These are phyloP conservation scores for Apteryx mantelli DNA, from an alignment of 2,113 vertebrate species.

Conservation along the genomic window DNA sequence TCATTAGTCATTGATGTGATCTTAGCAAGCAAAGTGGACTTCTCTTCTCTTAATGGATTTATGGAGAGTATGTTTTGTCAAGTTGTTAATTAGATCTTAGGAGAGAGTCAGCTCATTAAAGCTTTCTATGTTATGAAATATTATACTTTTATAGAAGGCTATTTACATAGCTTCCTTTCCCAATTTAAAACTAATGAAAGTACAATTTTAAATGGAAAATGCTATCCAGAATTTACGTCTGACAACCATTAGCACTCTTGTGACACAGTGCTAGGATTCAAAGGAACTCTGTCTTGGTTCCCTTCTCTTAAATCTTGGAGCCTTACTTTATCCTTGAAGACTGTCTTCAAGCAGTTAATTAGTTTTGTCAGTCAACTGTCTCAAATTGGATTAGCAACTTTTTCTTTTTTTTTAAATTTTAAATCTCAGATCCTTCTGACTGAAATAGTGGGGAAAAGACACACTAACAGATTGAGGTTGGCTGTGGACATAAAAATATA, in stretches of 20 bases:
- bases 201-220: neutral
- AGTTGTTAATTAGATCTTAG: slow-evolving; percentile 9
- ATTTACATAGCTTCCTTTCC: neutral
- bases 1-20: neutral
- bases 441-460: neutral
- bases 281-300: neutral
- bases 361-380: slow-evolving; percentile 58
- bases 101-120: neutral
- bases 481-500: slow-evolving; percentile 7
- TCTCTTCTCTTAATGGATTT: neutral
- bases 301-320: neutral
- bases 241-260: neutral
- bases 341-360: slow-evolving; percentile 40
- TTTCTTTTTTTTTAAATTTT: neutral
- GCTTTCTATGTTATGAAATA: neutral
- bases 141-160: neutral
- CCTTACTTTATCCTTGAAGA: slow-evolving; percentile 26
- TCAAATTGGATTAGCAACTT: slow-evolving; percentile 36
- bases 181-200: neutral
- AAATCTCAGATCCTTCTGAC: slow-evolving; percentile 24
- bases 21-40: neutral
- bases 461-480: slow-evolving; percentile 3
- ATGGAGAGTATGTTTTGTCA: neutral
- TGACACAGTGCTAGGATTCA: neutral
- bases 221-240: neutral